Conservation (phyloP, 1,140 invertebrate species). For the Calliopsis andreniformis region DNA sequence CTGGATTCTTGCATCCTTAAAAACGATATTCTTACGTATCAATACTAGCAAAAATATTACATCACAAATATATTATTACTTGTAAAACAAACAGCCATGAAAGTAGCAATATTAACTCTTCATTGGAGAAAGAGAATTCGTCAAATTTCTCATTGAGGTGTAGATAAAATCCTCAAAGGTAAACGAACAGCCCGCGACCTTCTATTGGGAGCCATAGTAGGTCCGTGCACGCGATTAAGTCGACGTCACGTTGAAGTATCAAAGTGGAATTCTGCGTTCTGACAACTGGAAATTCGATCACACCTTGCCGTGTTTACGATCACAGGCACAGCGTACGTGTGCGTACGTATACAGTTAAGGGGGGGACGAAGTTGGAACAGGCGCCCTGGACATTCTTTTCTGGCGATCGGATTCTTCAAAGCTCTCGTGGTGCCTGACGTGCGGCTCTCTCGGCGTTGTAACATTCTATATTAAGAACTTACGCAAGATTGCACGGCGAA, state of each 20-base stretch:
- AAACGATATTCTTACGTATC: too few species aligned
- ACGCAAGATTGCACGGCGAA: constrained; percentile 25
- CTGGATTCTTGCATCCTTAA: too few species aligned
- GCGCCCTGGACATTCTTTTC: constrained; percentile 41
- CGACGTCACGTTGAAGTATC: constrained; percentile 46
- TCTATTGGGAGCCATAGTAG: background rate
- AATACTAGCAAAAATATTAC: too few species aligned
- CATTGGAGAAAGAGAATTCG: too few species aligned
- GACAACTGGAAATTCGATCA: constrained; percentile 63
- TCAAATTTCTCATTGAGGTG: too few species aligned
- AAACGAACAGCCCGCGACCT: constrained; percentile 22
- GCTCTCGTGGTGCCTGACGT: background rate
- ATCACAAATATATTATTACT: too few species aligned
- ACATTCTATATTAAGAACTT: constrained; percentile 31
- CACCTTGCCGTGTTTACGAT: constrained; percentile 39
- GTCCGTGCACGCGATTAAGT: constrained; percentile 41
- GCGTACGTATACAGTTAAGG: background rate
- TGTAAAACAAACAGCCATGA: too few species aligned
- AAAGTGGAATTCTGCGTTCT: constrained; percentile 55
- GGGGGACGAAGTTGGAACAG: background rate
- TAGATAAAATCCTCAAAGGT: too few species aligned
- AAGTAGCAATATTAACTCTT: too few species aligned
- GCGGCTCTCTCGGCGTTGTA: constrained; percentile 13
- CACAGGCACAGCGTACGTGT: background rate
- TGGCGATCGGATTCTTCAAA: constrained; percentile 40